phyloP scores from a whole-genome alignment of 2,888 invertebrate genomes.

The Eristalis tenax region DNA sequence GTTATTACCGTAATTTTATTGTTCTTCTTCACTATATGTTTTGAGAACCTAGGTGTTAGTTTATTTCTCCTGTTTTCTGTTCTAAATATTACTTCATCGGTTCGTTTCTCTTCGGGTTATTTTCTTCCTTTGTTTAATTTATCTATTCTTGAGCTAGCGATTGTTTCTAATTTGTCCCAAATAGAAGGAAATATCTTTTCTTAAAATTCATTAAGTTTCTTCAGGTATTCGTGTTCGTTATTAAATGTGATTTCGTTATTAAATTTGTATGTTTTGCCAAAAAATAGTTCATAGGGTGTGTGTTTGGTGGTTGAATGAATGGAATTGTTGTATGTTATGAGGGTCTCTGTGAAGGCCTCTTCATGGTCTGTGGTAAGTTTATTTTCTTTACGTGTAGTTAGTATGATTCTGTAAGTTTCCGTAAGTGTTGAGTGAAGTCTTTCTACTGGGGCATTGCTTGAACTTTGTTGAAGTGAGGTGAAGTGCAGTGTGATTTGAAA shows the following conservation, averaged over 20 bases:
- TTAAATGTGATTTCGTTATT: constrained; percentile 1
- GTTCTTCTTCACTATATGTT: constrained; percentile 2
- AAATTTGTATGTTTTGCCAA: too few species aligned
- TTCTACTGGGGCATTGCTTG: neutral
- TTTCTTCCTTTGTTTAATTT: too few species aligned
- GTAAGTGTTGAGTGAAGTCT: neutral
- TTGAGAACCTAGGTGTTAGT: neutral
- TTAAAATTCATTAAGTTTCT: neutral
- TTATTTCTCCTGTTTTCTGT: constrained; percentile 1
- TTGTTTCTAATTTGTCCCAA: too few species aligned
- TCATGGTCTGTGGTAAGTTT: constrained; percentile 24
- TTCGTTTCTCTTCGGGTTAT: too few species aligned
- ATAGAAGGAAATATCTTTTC: too few species aligned
- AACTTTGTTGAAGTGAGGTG: neutral
- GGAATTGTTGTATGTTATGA: constrained; percentile 47
- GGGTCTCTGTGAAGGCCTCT: constrained; percentile 42
- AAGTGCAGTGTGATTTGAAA: too few species aligned
- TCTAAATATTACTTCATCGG: too few species aligned
- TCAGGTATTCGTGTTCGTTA: constrained; percentile 23
- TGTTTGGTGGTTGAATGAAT: constrained; percentile 24
- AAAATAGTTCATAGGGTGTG: constrained; percentile 35
- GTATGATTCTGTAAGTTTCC: neutral
- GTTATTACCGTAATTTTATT: neutral
- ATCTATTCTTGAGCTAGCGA: too few species aligned
- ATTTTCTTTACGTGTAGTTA: neutral